Base-by-base conservation (phyloP, 2,797 vertebrate species). In the Tolypeutes matacus region DNA sequence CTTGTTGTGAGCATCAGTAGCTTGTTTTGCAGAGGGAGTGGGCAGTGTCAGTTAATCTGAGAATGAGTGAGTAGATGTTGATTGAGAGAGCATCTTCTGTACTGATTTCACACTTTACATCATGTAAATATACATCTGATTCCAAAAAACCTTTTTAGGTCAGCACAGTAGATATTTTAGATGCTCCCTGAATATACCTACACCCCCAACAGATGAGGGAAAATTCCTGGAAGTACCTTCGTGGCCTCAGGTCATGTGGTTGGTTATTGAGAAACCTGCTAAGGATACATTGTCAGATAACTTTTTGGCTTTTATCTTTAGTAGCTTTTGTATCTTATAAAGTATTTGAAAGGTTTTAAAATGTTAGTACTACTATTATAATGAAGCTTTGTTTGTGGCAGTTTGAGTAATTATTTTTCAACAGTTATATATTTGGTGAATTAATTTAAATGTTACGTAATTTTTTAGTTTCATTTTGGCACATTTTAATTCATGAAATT, bases 401-500 rank as follows among this genome's bases (percentile, higher is more conserved):
- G 18, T 97, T 75, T 7, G 0, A 95, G 34, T 96, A 80, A 67
- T 92, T 6, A 2, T 93, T 97, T 49, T 23, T 96, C 82, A 62
- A 13, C 93, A 95, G 86, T 69, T 51, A 21, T 29, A n/a, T 97
- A 96, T 94, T 91, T 93, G 77, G 58, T 96, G 21, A 96, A 73
- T 84, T 95, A 67, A 96, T 96, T 87, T 96, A 34, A 93, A 27
- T 91, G 21, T 82, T 96, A n/a, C 0, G 1, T 80, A 95, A 88
- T 78, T 81, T 91, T 7, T 27, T n/a, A 83, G 42, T 85, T 89
- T 95, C 62, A 42, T 60, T 97, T 96, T 36, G 42, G 88, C 70
- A 56, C 49, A 72, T 56, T 95, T 96, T 96, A 90, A 96, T 95
- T 92, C 46, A 82, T 90, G 90, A 89, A 69, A 82, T 95, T 93